Conservation (phyloP, 2,888 invertebrate genomes). For the Plagodis pulveraria region DNA sequence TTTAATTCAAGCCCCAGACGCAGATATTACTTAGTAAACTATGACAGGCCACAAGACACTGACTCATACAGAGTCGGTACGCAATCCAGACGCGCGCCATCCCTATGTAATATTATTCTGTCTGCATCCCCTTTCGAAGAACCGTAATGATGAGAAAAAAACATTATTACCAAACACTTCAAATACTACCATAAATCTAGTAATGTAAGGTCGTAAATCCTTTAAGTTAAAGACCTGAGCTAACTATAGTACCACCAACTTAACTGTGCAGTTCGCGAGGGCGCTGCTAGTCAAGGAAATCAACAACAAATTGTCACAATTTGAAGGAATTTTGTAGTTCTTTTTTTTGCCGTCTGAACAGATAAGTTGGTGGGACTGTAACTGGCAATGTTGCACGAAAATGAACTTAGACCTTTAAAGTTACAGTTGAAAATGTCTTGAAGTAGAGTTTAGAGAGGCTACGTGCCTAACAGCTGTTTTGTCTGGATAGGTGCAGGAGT, state of each 20-base stretch:
- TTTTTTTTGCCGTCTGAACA: too few species aligned
- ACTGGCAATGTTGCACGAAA: constrained; percentile 1
- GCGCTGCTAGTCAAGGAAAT: too few species aligned
- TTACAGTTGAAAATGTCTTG: constrained; percentile 10
- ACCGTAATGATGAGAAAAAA: constrained; percentile 31
- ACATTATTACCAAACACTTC: constrained; percentile 15
- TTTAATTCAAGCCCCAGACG: constrained; percentile 64
- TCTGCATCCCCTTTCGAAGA: constrained; percentile 43
- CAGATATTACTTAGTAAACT: not conserved
- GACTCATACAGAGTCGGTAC: constrained; percentile 44
- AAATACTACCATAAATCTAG: constrained; percentile 11
- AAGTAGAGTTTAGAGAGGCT: constrained; percentile 31
- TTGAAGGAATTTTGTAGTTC: too few species aligned
- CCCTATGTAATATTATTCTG: constrained; percentile 35
- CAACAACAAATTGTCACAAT: too few species aligned
- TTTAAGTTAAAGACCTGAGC: not conserved
- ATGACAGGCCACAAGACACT: not conserved
- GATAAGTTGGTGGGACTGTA: too few species aligned
- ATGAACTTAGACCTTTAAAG: constrained; percentile 5
- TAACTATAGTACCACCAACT: too few species aligned
- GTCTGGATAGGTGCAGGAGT: constrained; percentile 50
- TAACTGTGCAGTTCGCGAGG: too few species aligned
- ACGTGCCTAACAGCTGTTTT: constrained; percentile 76
- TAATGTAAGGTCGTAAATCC: constrained; percentile 11
- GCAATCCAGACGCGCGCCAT: constrained; percentile 34